A percentile compares a stretch with the other conserved stretches of the same genome.
These are phyloP conservation scores for Phrixothrix hirtus DNA, from an alignment of 2,888 invertebrate genomes.

Conservation along the genomic window DNA sequence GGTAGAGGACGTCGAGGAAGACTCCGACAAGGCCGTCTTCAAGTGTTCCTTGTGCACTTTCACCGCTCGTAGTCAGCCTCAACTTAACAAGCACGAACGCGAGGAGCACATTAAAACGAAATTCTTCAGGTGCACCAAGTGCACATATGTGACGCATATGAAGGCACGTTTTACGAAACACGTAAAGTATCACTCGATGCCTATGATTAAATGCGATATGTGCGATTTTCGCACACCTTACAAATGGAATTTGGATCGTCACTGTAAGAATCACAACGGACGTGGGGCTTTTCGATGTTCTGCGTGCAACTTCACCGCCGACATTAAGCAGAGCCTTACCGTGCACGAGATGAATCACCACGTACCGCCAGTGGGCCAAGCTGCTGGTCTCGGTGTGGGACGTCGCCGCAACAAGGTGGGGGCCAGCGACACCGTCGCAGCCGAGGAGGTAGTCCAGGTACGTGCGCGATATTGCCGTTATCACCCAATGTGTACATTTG, in stretches of 20 bases:
- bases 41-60: conserved; percentile 73
- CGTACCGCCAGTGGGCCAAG: conserved; percentile 76
- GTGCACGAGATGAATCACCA: conserved; percentile 92
- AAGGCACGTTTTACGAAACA: conserved; percentile 89
- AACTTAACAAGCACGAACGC: conserved; percentile 71
- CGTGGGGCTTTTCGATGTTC: conserved; percentile 81
- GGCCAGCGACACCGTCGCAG: conserved; percentile 65
- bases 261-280: conserved; percentile 89
- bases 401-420: conserved; percentile 75
- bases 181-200: conserved; percentile 92
- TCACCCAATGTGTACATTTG: conserved; percentile 33
- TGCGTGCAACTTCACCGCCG: conserved; percentile 87
- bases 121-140: conserved; percentile 86
- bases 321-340: conserved; percentile 88
- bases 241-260: conserved; percentile 91
- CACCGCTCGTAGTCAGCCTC: conserved; percentile 66
- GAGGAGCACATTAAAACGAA: conserved; percentile 76
- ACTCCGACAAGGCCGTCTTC: conserved; percentile 40
- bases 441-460: conserved; percentile 49
- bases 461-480: conserved; percentile 33
- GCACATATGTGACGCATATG: conserved; percentile 89
- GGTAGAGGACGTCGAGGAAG: conserved; percentile 55
- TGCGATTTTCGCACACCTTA: conserved; percentile 93
- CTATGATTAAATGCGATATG: conserved; percentile 90
- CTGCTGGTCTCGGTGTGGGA: conserved; percentile 60